phyloP scores from a whole-genome alignment of 1,140 invertebrate species.

The Battus philenor region DNA sequence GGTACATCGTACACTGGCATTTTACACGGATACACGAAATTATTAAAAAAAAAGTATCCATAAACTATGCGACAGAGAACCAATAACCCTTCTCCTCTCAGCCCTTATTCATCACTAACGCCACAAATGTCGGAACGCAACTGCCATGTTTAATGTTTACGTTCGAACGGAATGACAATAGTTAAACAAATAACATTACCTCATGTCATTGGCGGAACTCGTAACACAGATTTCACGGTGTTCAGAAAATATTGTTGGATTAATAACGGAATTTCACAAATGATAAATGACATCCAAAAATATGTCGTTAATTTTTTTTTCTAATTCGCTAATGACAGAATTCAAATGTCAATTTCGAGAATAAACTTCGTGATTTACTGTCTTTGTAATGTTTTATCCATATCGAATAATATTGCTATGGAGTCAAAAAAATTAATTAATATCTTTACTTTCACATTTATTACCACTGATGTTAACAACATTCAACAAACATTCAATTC shows the following conservation, averaged over 20 bases:
- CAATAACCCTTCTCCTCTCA: background rate
- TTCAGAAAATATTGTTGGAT: background rate
- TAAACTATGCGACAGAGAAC: background rate
- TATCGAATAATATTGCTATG: no score
- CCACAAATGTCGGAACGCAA: background rate
- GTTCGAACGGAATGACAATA: slow-evolving; percentile 27
- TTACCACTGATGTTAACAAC: no score
- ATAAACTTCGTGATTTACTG: no score
- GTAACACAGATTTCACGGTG: slow-evolving; percentile 1
- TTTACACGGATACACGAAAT: background rate
- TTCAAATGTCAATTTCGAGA: no score
- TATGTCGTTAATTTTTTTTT: no score
- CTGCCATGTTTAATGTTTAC: slow-evolving; percentile 20
- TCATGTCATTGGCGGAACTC: slow-evolving; percentile 23
- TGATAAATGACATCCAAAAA: slow-evolving; percentile 6
- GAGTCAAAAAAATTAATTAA: no score
- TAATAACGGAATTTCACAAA: slow-evolving; percentile 1
- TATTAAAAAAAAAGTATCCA: background rate
- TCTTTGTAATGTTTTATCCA: no score
- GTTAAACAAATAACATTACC: slow-evolving; percentile 27
- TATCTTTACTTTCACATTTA: no score
- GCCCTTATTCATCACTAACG: slow-evolving; percentile 1
- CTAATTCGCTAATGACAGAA: no score
- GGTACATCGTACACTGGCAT: slow-evolving; percentile 8
- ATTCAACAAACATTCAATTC: no score